Base-by-base conservation (phyloP, 2,888 invertebrate genomes). In the Ptycholaimellus sp. region DNA sequence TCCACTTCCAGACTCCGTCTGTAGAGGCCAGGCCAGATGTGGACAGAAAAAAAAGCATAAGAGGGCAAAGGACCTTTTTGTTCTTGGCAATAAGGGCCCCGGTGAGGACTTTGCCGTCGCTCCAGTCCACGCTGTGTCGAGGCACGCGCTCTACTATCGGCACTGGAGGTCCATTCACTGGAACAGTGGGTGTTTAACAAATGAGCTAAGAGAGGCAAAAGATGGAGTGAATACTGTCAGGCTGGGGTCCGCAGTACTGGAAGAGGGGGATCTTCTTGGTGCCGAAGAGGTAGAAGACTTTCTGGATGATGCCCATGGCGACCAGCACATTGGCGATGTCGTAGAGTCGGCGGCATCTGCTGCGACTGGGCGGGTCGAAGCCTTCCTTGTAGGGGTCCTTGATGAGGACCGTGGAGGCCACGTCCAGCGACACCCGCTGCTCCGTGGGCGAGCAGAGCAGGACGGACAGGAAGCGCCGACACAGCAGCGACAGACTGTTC, bases 311-410 rank as follows among this genome's bases (percentile, higher is more conserved):
- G 48, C 71, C 70, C 56, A 75, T 69, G 42, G 74, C 73, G 45
- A 73, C 71, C 49, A 76, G 66, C 45, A 76, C 73, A 60, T 76
- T 76, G 40, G 75, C 74, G 49, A 76, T 74, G 57, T 76, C 75
- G 59, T 76, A 76, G 22, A 76, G 64, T 45, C 76, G 66, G 41
- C 76, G 66, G 40, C 55, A 55, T 34, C 14, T 34, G 46, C 50
- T 50, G 35, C 55, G 37, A 30, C 49, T 49, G 9, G 55, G 55
- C 19, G 54, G 54, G 35, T 54, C 50, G 36, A 48, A 53, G 29
- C 52, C 53, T 37, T 54, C 54, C 4, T 49, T 48, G 20, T 51
- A 48, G 3, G 51, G 47, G 35, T 53, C 54, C 39, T 55, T 55
- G 44, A 55, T 55, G 22, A 55, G 43, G 3, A 55, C 49, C 5